phyloP scores from a whole-genome alignment of 2,113 vertebrate species.

The Apistogramma diplotaenia region DNA sequence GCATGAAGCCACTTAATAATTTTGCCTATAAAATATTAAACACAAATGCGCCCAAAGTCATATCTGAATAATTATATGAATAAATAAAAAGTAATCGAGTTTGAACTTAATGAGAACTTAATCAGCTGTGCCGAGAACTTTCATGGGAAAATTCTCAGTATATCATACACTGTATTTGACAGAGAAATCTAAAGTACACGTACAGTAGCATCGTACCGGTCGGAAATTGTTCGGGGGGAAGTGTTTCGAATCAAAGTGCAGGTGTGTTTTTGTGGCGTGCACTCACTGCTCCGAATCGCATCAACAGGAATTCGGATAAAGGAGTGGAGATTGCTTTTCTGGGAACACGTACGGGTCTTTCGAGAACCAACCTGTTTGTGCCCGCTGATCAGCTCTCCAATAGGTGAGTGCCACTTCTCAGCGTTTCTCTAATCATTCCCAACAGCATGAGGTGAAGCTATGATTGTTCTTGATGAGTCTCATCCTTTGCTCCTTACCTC shows the following conservation, averaged over 20 bases:
- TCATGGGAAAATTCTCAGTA: neutral
- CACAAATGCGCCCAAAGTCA: neutral
- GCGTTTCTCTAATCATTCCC: conserved; percentile 31
- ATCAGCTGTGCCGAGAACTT: neutral
- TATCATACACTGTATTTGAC: neutral
- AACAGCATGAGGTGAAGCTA: neutral
- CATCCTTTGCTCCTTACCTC: conserved; percentile 58
- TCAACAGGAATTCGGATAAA: conserved; percentile 95
- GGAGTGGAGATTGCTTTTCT: conserved; percentile 97
- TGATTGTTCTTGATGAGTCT: conserved; percentile 56
- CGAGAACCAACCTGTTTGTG: conserved; percentile 93
- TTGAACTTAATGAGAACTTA: neutral
- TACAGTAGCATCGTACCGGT: neutral
- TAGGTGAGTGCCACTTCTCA: conserved; percentile 81
- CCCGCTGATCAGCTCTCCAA: conserved; percentile 91
- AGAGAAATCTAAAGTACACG: neutral
- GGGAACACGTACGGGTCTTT: conserved; percentile 92
- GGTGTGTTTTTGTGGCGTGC: neutral
- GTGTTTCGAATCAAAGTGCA: neutral
- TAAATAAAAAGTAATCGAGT: neutral
- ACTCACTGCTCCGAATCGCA: neutral
- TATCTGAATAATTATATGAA: neutral
- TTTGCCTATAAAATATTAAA: neutral
- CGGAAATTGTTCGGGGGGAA: neutral
- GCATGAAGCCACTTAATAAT: neutral